These are phyloP conservation scores for Tuta absoluta DNA, from an alignment of 2,888 invertebrate genomes.

Conservation along the genomic window DNA sequence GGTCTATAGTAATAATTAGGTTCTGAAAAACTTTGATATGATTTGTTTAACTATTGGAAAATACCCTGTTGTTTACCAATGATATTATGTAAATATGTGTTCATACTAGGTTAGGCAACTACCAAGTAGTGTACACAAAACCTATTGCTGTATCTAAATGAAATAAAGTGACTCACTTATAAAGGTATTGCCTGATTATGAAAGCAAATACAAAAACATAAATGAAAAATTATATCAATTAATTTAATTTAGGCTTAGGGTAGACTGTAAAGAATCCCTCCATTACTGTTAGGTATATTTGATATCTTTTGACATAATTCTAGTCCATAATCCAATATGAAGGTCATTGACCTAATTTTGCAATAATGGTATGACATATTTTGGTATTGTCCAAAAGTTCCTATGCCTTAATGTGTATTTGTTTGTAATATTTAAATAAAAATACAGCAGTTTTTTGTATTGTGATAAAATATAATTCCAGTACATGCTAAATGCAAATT, in stretches of 20 bases:
- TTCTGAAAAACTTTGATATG: background rate
- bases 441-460: too few species aligned
- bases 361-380: background rate
- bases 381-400: too few species aligned
- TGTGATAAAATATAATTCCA: too few species aligned
- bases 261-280: background rate
- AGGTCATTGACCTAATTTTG: slow-evolving; percentile 19
- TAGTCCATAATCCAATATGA: slow-evolving; percentile 2
- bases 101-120: slow-evolving; percentile 17
- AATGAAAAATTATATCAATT: slow-evolving; percentile 16
- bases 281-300: background rate
- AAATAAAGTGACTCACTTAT: slow-evolving; percentile 7
- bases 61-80: slow-evolving; percentile 17
- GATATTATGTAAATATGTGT: slow-evolving; percentile 21
- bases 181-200: background rate
- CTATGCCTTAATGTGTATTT: too few species aligned
- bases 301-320: too few species aligned
- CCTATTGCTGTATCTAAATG: background rate
- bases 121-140: slow-evolving; percentile 5
- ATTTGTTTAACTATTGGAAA: background rate
- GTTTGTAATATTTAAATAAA: too few species aligned
- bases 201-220: slow-evolving; percentile 22
- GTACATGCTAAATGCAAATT: too few species aligned
- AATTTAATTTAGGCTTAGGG: background rate
- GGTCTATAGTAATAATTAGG: background rate